Base-by-base conservation (phyloP, 2,797 vertebrate species). In the Rallus crepitans region DNA sequence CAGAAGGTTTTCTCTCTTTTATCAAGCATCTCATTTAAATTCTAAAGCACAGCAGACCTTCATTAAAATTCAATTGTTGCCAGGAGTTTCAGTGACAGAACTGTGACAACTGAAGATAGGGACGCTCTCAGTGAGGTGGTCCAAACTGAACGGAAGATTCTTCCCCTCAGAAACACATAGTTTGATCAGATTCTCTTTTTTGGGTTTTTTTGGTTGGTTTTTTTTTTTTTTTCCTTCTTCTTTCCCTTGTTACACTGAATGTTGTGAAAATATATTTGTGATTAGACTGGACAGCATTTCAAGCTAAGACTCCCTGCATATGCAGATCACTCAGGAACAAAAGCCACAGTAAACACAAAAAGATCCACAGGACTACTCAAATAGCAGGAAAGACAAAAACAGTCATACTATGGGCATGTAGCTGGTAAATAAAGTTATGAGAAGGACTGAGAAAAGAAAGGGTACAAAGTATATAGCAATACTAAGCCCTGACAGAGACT, bases 61-160 rank as follows among this genome's bases (percentile, higher is more conserved):
- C 89, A 88, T 91, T 95, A 94, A 91, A 93, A 96, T 94, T 90
- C 87, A 68, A 13, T 94, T 96, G 82, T 94, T 96, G 65, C 59
- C 37, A 75, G 55, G 61, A 94, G 30, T 82, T 96, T 89, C 87
- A 81, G 72, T 63, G 89, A 72, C 76, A 92, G 85, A 92, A 39
- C 33, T 40, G 59, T 76, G 69, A 95, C 80, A 94, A 80, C 72
- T 94, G 72, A 81, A 15, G 11, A 81, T 1, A 8, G 85, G 69
- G 28, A 65, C 40, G 65, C 31, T 81, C 66, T 45, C 45, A 81
- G 65, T 48, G 79, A 78, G 82, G 61, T 77, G 72, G 79, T 65
- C 65, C 6, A 90, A 91, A 48, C 28, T 45, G 56, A 13, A 21
- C 9, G 61, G 53, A 83, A 86, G 61, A 79, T 60, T 81, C 55